Evolutionary conservation across 2,113 vertebrate species (phyloP).

Genomic region (Agelaius phoeniceus): DNA sequence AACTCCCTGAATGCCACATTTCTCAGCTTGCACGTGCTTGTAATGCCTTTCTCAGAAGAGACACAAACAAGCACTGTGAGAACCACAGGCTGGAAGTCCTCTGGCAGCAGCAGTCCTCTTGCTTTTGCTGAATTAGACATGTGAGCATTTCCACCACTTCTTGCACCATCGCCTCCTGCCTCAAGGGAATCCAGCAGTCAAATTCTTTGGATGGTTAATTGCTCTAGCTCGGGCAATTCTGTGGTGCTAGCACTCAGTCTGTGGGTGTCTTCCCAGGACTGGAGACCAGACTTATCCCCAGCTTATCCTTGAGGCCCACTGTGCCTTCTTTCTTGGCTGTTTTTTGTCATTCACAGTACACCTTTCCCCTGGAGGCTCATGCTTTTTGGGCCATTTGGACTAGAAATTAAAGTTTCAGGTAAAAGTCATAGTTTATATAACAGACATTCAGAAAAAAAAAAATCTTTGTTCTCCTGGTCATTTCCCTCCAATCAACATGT

Average conservation of each 20-base stretch:
- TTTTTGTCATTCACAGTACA: neutral
- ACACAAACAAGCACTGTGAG: accelerated
- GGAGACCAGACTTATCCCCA: neutral
- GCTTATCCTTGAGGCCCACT: neutral
- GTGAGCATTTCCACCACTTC: neutral
- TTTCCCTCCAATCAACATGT: neutral
- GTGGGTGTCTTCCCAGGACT: neutral
- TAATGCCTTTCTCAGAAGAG: accelerated
- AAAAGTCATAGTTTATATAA: neutral
- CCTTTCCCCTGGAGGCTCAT: neutral
- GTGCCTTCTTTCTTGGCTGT: neutral
- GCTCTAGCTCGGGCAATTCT: neutral
- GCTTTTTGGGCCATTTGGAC: neutral
- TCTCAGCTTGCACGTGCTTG: accelerated
- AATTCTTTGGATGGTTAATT: neutral
- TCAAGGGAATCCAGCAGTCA: neutral
- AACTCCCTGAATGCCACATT: accelerated
- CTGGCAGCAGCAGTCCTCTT: neutral
- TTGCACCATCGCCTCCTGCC: accelerated
- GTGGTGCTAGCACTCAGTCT: neutral
- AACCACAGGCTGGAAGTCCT: neutral
- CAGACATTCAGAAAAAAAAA: neutral
- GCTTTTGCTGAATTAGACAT: neutral
- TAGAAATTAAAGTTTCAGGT: neutral
- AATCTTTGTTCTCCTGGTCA: neutral